A percentile compares a stretch with the other conserved stretches of the same genome.
These are phyloP conservation scores for Sycophaga agraensis DNA, from an alignment of 1,140 invertebrate species.

Conservation along the genomic window DNA sequence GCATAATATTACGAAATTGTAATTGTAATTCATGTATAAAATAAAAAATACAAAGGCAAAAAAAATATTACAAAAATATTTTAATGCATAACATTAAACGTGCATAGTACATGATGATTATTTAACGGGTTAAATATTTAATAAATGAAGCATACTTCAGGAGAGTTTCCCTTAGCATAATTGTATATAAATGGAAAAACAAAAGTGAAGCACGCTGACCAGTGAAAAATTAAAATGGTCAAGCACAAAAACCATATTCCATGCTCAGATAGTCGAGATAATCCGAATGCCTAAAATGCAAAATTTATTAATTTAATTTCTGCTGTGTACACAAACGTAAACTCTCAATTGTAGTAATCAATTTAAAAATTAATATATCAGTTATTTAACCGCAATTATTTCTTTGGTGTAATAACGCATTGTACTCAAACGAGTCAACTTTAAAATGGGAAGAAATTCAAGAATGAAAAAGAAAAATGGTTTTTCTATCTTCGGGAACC, in stretches of 20 bases:
- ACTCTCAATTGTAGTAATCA: background rate
- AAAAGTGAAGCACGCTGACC: constrained; percentile 43
- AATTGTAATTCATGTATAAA: too few species aligned
- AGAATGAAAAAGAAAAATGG: constrained; percentile 35
- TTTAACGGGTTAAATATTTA: too few species aligned
- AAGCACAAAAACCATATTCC: constrained; percentile 38
- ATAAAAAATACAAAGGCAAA: too few species aligned
- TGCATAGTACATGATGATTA: too few species aligned
- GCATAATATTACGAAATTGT: background rate
- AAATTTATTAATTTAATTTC: background rate
- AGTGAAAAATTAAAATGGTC: constrained; percentile 43
- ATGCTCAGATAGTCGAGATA: constrained; percentile 30
- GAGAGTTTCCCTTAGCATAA: constrained; percentile 27
- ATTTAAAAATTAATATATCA: too few species aligned
- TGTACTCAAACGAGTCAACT: constrained; percentile 37
- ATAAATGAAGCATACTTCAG: too few species aligned
- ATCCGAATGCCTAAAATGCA: constrained; percentile 31
- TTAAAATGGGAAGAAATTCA: constrained; percentile 39
- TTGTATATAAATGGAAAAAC: constrained; percentile 40
- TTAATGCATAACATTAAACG: too few species aligned
- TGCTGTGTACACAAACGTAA: background rate
- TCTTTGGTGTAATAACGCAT: constrained; percentile 35
- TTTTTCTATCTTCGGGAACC: constrained; percentile 33
- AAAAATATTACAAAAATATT: too few species aligned
- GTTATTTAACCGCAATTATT: constrained; percentile 31